Evolutionary conservation across 2,797 vertebrate species (phyloP), one percentile per base, ranked within the genome.

Genomic region (Sebastes glaucus): DNA sequence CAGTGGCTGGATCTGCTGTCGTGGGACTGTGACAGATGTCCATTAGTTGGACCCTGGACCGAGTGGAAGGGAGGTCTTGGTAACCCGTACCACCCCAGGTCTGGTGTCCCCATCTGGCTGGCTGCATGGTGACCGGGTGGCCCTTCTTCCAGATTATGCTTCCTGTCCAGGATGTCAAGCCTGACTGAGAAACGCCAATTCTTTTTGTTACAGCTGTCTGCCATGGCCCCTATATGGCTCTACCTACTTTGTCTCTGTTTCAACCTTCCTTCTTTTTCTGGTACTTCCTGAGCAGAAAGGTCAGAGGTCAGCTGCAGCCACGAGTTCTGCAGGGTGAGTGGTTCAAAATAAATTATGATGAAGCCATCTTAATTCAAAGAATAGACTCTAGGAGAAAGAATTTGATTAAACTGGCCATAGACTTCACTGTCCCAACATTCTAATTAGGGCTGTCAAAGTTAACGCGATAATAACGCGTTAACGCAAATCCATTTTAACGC

Each of bases 1-100:
- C 91, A 88, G 88, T 77, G 89, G 85, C 88, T 57, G 82, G 80
- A 88, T 93, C 87, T 88, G 80, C 91, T 88, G 94, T 93, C 79
- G 68, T 85, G 95, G 94, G 94, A 95, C 91, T 78, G 82, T 93
- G 95, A 95, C 96, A 96, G 95, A 96, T 96, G 96, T 96, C 95
- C 94, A 87, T 95, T 95, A 93, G 91, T 75, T 90, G 82, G 82
- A 91, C 90, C 82, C 30, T 1, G 84, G 89, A 92, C 91, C 84
- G 16, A 78, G 83, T 60, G 56, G 74, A 88, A 83, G 88, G 88
- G 91, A 91, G 88, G 86, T 91, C 81, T 77, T 84, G 81, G 84
- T 93, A 91, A 93, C 91, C 91, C 87, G 87, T 71, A 49, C 71
- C 88, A 87, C 88, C 89, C 83, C 73, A 80, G 88, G 89, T 92